Percentiles rank a stretch among this genome's conserved stretches.
phyloP scores from a whole-genome alignment of 2,888 invertebrate species.

The Philopedon plagiatum region DNA sequence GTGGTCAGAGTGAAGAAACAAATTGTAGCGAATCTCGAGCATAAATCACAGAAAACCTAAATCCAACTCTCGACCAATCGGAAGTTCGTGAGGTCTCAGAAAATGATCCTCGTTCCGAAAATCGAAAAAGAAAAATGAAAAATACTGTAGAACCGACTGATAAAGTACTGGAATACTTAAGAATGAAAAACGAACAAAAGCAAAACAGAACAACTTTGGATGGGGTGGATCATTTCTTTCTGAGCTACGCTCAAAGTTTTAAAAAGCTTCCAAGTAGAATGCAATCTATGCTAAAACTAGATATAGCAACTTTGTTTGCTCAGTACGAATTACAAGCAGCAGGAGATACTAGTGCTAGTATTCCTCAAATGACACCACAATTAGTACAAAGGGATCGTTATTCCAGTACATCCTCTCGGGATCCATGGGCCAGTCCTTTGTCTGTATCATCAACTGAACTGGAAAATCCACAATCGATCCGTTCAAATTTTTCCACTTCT shows the following conservation, averaged over 20 bases:
- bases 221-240: conserved; percentile 22
- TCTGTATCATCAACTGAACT: conserved; percentile 14
- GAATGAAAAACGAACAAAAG: conserved; percentile 4
- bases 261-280: conserved; percentile 13
- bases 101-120: background rate
- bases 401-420: background rate
- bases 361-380: conserved; percentile 16
- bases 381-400: background rate
- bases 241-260: conserved; percentile 22
- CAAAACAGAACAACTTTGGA: conserved; percentile 17
- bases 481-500: conserved; percentile 18
- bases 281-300: conserved; percentile 13
- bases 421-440: background rate
- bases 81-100: conserved; percentile 6
- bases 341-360: conserved; percentile 10
- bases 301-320: conserved; percentile 16
- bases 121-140: conserved; percentile 1
- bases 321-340: conserved; percentile 13
- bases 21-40: conserved; percentile 4
- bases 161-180: background rate
- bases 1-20: conserved; percentile 18
- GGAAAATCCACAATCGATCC: conserved; percentile 5
- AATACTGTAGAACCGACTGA: background rate
- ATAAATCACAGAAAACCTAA: conserved; percentile 5
- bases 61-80: background rate